phyloP scores from a whole-genome alignment of 2,888 invertebrate species.

The Torymus tubicola region DNA sequence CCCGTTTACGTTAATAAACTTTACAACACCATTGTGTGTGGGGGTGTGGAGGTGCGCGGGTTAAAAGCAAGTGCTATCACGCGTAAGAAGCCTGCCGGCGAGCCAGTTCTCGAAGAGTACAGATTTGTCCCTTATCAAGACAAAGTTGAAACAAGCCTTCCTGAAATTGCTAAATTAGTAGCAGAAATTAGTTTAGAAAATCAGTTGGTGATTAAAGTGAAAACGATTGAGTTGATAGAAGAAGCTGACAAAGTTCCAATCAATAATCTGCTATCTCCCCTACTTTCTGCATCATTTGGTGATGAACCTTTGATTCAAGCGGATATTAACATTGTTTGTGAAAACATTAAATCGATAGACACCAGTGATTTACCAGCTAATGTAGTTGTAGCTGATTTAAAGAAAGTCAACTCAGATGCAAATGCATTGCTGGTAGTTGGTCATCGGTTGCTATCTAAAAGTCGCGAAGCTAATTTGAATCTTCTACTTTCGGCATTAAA shows the following conservation, averaged over 20 bases:
- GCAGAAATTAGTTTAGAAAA: slow-evolving; percentile 79
- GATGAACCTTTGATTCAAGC: slow-evolving; percentile 85
- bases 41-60: slow-evolving; percentile 80
- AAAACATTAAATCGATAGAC: slow-evolving; percentile 70
- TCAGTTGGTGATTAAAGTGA: slow-evolving; percentile 69
- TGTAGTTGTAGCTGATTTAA: slow-evolving; percentile 80
- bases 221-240: slow-evolving; percentile 71
- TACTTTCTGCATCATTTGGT: slow-evolving; percentile 80
- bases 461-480: slow-evolving; percentile 40
- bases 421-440: slow-evolving; percentile 78
- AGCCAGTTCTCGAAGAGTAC: slow-evolving; percentile 79
- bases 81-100: slow-evolving; percentile 76
- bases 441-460: slow-evolving; percentile 75
- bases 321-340: slow-evolving; percentile 79
- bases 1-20: slow-evolving; percentile 74
- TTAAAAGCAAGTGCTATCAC: slow-evolving; percentile 79
- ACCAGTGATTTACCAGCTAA: slow-evolving; percentile 75
- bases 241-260: slow-evolving; percentile 62
- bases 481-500: slow-evolving; percentile 58
- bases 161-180: slow-evolving; percentile 69
- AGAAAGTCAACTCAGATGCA: slow-evolving; percentile 78
- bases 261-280: slow-evolving; percentile 77
- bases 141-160: slow-evolving; percentile 62
- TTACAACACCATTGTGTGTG: slow-evolving; percentile 76
- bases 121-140: slow-evolving; percentile 78